Conservation (phyloP, 2,113 vertebrate species). For the Phylloscopus whistleri region DNA sequence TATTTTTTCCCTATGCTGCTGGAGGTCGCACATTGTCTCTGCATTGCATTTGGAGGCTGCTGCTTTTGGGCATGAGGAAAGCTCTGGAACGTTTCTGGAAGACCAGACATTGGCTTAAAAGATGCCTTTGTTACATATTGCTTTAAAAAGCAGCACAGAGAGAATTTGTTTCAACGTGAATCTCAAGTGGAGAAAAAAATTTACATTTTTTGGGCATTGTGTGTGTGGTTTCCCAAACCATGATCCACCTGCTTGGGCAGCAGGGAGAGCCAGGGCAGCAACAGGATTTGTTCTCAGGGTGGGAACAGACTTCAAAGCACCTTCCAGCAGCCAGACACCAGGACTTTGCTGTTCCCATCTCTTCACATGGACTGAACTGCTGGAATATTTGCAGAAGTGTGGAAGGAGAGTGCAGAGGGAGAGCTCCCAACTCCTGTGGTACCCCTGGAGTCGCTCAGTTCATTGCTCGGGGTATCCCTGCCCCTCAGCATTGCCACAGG, state of each 20-base stretch:
- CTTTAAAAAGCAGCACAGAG: not conserved
- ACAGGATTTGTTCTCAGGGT: not conserved
- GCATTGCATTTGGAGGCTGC: not conserved
- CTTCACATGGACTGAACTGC: not conserved
- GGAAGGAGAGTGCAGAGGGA: not conserved
- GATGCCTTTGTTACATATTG: not conserved
- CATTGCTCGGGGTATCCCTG: not conserved
- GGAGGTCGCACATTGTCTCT: not conserved
- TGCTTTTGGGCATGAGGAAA: not conserved
- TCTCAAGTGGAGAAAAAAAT: not conserved
- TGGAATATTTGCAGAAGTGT: not conserved
- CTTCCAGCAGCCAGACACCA: not conserved
- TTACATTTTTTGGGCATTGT: not conserved
- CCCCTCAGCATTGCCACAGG: not conserved
- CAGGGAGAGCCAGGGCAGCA: not conserved
- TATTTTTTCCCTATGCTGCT: not conserved
- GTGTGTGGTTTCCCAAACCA: not conserved
- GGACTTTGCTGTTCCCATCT: not conserved
- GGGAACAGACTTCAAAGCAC: slow-evolving; percentile 1
- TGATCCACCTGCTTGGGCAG: not conserved
- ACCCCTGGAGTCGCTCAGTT: not conserved
- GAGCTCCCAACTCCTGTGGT: not conserved
- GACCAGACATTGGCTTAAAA: not conserved
- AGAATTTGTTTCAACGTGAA: not conserved
- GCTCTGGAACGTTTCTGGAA: not conserved